phyloP scores from a whole-genome alignment of 2,888 invertebrate genomes.

The Brenthis ino region DNA sequence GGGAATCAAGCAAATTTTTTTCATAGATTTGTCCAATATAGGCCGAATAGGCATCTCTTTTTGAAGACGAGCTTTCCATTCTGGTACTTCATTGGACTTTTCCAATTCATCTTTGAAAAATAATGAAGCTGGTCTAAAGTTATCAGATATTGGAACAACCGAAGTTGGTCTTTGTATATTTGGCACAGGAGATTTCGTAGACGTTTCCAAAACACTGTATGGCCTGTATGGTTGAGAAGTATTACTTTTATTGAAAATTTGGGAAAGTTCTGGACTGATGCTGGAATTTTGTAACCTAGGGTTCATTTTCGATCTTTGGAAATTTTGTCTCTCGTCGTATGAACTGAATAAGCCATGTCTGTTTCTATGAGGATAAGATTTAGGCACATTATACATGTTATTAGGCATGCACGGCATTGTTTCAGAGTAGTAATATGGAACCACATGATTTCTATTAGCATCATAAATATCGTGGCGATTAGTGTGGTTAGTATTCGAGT shows the following conservation, averaged over 20 bases:
- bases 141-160: slow-evolving; percentile 73
- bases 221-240: slow-evolving; percentile 67
- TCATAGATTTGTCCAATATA: slow-evolving; percentile 61
- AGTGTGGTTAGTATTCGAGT: slow-evolving; percentile 53
- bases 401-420: slow-evolving; percentile 75
- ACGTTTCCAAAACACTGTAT: slow-evolving; percentile 71
- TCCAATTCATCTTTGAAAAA: slow-evolving; percentile 60
- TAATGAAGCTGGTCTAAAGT: slow-evolving; percentile 70
- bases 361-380: slow-evolving; percentile 56
- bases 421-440: slow-evolving; percentile 77
- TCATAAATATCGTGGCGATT: slow-evolving; percentile 76
- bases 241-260: slow-evolving; percentile 57
- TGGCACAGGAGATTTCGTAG: slow-evolving; percentile 58
- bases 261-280: slow-evolving; percentile 58
- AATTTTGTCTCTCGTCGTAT: slow-evolving; percentile 62
- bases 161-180: slow-evolving; percentile 68
- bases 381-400: slow-evolving; percentile 63
- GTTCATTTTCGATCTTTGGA: slow-evolving; percentile 57
- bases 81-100: slow-evolving; percentile 63
- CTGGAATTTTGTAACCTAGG: slow-evolving; percentile 55
- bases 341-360: slow-evolving; percentile 68
- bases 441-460: slow-evolving; percentile 81
- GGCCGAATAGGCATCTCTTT: slow-evolving; percentile 61
- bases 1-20: slow-evolving; percentile 69
- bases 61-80: slow-evolving; percentile 71